These are phyloP conservation scores for Molossus alvarezi DNA, from an alignment of 2,797 vertebrate species.

Conservation along the genomic window DNA sequence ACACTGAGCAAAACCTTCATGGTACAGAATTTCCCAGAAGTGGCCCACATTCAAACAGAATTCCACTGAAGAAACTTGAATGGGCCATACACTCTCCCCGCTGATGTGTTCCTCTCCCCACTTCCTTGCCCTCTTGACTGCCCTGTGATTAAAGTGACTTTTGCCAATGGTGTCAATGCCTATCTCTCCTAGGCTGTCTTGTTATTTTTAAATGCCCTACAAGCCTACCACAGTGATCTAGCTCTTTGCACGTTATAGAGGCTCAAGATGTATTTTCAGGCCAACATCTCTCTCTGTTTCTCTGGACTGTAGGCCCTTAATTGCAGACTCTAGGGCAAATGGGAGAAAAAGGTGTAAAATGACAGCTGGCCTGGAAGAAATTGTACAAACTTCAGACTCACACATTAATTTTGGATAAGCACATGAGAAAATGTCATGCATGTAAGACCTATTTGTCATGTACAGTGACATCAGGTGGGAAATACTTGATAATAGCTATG, in stretches of 20 bases:
- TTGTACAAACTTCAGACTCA: not conserved
- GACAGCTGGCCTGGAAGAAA: not conserved
- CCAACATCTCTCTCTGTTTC: constrained; percentile 16
- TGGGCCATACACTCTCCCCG: not conserved
- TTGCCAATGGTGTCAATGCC: not conserved
- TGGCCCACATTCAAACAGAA: not conserved
- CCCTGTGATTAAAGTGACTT: not conserved
- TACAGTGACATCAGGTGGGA: not conserved
- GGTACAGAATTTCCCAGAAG: not conserved
- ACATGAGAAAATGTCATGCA: rapidly evolving
- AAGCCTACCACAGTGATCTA: not conserved
- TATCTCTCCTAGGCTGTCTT: constrained; percentile 6
- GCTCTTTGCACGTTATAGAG: not conserved
- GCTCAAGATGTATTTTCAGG: constrained; percentile 1
- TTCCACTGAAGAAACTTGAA: not conserved
- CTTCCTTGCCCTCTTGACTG: not conserved
- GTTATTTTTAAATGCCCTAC: not conserved
- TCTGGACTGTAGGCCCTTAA: not conserved
- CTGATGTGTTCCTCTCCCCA: not conserved
- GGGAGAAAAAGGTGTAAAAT: not conserved
- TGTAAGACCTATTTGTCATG: not conserved
- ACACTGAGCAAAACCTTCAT: not conserved
- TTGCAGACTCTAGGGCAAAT: not conserved
- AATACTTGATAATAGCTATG: not conserved
- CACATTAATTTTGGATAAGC: not conserved